phyloP scores from a whole-genome alignment of 2,888 invertebrate species.

The Lepidocyrtoides sp. region DNA sequence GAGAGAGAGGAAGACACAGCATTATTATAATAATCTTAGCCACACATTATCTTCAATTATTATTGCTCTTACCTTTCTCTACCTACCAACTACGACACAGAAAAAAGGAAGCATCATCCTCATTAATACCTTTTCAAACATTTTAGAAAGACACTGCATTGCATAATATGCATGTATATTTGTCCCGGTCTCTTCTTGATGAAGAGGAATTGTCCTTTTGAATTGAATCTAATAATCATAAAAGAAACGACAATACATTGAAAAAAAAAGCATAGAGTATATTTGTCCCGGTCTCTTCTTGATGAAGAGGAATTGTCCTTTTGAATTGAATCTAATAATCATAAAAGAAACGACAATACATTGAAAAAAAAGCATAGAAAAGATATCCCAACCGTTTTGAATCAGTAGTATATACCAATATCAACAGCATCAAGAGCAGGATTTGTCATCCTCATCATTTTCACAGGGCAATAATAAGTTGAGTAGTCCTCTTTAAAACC shows the following conservation, averaged over 20 bases:
- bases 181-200: conserved; percentile 50
- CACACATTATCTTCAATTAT: conserved; percentile 70
- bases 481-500: conserved; percentile 27
- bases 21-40: conserved; percentile 64
- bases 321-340: conserved; percentile 6
- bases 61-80: conserved; percentile 48
- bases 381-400: conserved; percentile 57
- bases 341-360: neutral
- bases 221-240: neutral
- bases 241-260: neutral
- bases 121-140: conserved; percentile 10
- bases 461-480: conserved; percentile 42
- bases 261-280: no score
- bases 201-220: conserved; percentile 41
- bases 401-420: no score
- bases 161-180: conserved; percentile 40
- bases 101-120: conserved; percentile 3
- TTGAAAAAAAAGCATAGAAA: conserved; percentile 22
- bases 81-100: neutral
- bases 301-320: conserved; percentile 29
- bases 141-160: neutral
- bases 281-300: conserved; percentile 53
- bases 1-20: conserved; percentile 11
- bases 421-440: no score
- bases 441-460: conserved; percentile 35